Evolutionary conservation across 2,113 vertebrate species (phyloP), one percentile per base, ranked within the genome.

Genomic region (Phyllostomus discolor): DNA sequence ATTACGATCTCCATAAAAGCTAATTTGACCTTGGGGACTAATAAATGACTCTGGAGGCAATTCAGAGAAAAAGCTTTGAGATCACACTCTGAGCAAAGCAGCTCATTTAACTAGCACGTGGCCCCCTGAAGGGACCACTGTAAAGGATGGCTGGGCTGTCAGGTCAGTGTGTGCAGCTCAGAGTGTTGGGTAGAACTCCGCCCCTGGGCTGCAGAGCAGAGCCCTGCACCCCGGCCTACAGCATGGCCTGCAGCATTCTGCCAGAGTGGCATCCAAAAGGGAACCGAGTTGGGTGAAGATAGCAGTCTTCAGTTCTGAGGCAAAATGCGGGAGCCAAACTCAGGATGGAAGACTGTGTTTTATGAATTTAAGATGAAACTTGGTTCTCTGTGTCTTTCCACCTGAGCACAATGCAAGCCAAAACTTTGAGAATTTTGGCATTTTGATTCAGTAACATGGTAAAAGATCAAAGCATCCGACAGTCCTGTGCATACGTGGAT

Each of bases 221-320:
- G 19, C 76, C 70, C 19, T 14, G 48, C 38, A 2, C 20, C 26
- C 52, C 17, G 26, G 59, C 14, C 10, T 4, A 0, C 0, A 33
- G 50, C 31, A 0, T 4, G 26, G 59, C 14, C 10, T 4, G 0
- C 0, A 33, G 50, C 31, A 0, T 4, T 1, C 8, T 3, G 15
- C 33, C 1, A 0, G 22, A 59, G 10, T 6, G 41, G 5, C 11
- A 2, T n/a, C 5, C 26, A 6, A 3, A 52, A n/a, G 28, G 5
- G 6, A 28, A 7, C 7, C 1, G 1, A 0, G 1, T 26, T 11
- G 28, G 0, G 4, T 2, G 1, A 16, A 43, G 24, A 38, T 2
- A 15, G 16, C 7, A 4, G 4, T 38, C 57, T 31, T 84, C 54
- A 6, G 10, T 72, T 41, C 28, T 33, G 6, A 67, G 70, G 24